Evolutionary conservation across 1,140 invertebrate species (phyloP).

Genomic region (Melipona quadrifasciata): DNA sequence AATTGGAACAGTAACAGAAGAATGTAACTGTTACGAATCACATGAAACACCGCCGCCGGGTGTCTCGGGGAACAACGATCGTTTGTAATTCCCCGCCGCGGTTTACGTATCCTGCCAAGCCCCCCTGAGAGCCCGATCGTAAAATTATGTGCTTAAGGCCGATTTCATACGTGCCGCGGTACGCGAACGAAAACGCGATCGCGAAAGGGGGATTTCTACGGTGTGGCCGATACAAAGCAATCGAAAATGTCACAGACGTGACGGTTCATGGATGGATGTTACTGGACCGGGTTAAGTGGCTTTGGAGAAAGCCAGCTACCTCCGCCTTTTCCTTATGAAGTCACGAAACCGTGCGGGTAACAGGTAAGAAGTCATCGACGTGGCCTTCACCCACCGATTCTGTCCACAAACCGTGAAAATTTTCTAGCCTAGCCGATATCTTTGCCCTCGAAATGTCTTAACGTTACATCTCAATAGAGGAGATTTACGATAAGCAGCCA

Average conservation of each 20-base stretch:
- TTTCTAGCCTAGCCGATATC: neutral
- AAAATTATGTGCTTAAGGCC: slow-evolving; percentile 9
- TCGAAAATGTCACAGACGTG: slow-evolving; percentile 74
- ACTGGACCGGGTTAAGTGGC: slow-evolving; percentile 81
- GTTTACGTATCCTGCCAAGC: slow-evolving; percentile 10
- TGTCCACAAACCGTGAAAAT: slow-evolving; percentile 39
- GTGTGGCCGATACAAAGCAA: slow-evolving; percentile 6
- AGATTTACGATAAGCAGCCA: no score
- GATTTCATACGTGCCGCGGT: neutral
- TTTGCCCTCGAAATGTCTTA: neutral
- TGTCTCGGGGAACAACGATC: slow-evolving; percentile 18
- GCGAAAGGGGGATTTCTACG: neutral
- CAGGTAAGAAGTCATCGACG: slow-evolving; percentile 30
- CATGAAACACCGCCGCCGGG: neutral
- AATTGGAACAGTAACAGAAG: slow-evolving; percentile 45
- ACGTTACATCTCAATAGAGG: neutral
- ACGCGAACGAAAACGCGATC: slow-evolving; percentile 17
- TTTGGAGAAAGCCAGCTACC: slow-evolving; percentile 77
- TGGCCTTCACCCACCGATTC: slow-evolving; percentile 56
- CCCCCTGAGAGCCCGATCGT: neutral
- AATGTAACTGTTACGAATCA: slow-evolving; percentile 46
- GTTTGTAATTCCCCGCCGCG: neutral
- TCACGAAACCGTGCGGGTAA: slow-evolving; percentile 59
- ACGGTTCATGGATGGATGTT: slow-evolving; percentile 77
- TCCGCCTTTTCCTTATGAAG: slow-evolving; percentile 68